phyloP scores from a whole-genome alignment of 1,140 invertebrate species.

The Macrosteles quadrilineatus region DNA sequence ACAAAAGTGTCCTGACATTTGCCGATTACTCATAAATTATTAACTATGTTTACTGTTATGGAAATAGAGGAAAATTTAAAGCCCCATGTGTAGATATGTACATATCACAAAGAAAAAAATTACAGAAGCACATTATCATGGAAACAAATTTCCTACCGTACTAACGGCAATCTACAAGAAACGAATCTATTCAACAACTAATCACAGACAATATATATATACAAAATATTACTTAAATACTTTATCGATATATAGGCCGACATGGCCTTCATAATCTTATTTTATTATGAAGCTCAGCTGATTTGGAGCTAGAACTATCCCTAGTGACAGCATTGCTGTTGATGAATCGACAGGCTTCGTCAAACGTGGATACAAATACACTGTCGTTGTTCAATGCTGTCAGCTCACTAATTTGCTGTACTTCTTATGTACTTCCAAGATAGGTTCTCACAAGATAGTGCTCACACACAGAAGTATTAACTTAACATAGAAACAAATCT shows the following conservation, averaged over 20 bases:
- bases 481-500: not conserved
- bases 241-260: not conserved
- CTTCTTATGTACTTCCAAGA: slow-evolving; percentile 96
- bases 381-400: slow-evolving; percentile 96
- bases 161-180: not conserved
- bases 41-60: not conserved
- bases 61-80: not conserved
- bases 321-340: slow-evolving; percentile 95
- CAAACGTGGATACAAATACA: slow-evolving; percentile 95
- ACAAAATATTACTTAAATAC: not conserved
- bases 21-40: too few species aligned
- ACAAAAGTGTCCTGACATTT: too few species aligned
- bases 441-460: too few species aligned
- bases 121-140: too few species aligned
- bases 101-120: slow-evolving; percentile 3
- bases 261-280: not conserved
- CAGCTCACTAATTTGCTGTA: slow-evolving; percentile 92
- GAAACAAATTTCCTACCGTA: not conserved
- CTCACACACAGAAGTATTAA: not conserved
- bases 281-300: slow-evolving; percentile 86
- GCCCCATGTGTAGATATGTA: slow-evolving; percentile 11
- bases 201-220: not conserved
- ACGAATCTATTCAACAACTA: not conserved
- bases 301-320: slow-evolving; percentile 85
- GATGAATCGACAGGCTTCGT: slow-evolving; percentile 98